phyloP scores from a whole-genome alignment of 2,888 invertebrate species.

The Drosophila cyrtoloma region DNA sequence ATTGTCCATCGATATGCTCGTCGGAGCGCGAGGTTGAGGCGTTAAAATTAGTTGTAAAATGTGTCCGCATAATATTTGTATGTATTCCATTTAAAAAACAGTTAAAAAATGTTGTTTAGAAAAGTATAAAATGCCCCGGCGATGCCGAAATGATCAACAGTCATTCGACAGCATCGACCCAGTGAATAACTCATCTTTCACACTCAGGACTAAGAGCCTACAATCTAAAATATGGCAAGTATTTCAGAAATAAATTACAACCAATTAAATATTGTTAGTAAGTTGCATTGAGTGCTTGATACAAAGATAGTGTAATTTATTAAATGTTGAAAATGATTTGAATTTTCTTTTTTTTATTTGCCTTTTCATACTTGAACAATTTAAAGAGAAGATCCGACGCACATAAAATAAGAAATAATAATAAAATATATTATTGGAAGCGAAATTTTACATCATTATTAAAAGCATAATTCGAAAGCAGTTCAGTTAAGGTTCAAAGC shows the following conservation, averaged over 20 bases:
- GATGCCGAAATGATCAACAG: slow-evolving; percentile 48
- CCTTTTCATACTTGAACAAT: not conserved
- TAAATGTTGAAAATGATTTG: not conserved
- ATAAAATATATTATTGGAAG: not conserved
- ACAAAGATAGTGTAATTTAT: not conserved
- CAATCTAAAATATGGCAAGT: slow-evolving; percentile 44
- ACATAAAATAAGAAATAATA: not conserved
- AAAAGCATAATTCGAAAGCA: not conserved
- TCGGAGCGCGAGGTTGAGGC: slow-evolving; percentile 36
- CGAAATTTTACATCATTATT: not conserved
- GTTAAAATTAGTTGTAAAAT: slow-evolving; percentile 71
- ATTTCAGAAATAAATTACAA: not conserved
- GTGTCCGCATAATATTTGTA: slow-evolving; percentile 36
- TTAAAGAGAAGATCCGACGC: not conserved
- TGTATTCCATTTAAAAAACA: slow-evolving; percentile 50
- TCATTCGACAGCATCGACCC: slow-evolving; percentile 45
- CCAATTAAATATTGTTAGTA: not conserved
- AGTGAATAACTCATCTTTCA: slow-evolving; percentile 25
- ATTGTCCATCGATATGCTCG: slow-evolving; percentile 59
- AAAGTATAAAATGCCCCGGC: slow-evolving; percentile 62
- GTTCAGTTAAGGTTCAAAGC: not conserved
- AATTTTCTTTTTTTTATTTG: not conserved
- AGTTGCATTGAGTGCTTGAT: not conserved
- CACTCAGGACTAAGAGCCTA: slow-evolving; percentile 11
- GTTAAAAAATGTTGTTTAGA: slow-evolving; percentile 26